Base-by-base conservation (phyloP, 2,888 invertebrate genomes). In the Troilus luridus region DNA sequence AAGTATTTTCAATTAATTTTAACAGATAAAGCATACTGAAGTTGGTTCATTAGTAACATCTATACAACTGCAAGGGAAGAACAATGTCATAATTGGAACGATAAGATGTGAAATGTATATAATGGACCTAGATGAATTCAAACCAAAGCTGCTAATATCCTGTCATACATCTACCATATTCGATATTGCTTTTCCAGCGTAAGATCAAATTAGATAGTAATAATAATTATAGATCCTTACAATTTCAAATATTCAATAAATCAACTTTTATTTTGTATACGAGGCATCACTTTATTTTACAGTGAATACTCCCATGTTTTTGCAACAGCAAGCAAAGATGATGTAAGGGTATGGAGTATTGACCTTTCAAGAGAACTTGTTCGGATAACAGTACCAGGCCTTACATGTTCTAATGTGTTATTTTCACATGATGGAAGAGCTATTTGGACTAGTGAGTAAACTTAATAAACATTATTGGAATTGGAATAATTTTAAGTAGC, bases 261-360 rank as follows among this genome's bases (percentile, higher is more conserved):
- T 7, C 6, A 67, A 24, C n/a, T 67, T 24, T 12, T 5, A 41
- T 41, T 41, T 41, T 41, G 41, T 41, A 41, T 41, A 27, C 11
- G 54, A 21, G 19, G n/a, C 77, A 6, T 19, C 14, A 91, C 11
- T 9, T 2, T 67, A 12, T 21, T 54, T 94, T 94, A 0, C 93
- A 98, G 98, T 91, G 95, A 96, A 92, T 97, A 96, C 94, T 97
- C 97, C 0, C 96, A 97, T 91, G 97, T 98, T 91, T 98, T 98
- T 94, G 98, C 98, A 72, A 98, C 98, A 0, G 97, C 97, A 72
- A 97, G 98, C 91, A 96, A 96, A 93, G 96, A 98, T 93, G 97
- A 97, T 93, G 96, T 98, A 89, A 95, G 98, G 91, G 96, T 98
- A 92, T 99, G 98, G 98, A 96, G 97, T 93, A 94, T 96, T 89